Conservation (phyloP, 2,797 vertebrate genomes). For the Lycodopsis pacificus region DNA sequence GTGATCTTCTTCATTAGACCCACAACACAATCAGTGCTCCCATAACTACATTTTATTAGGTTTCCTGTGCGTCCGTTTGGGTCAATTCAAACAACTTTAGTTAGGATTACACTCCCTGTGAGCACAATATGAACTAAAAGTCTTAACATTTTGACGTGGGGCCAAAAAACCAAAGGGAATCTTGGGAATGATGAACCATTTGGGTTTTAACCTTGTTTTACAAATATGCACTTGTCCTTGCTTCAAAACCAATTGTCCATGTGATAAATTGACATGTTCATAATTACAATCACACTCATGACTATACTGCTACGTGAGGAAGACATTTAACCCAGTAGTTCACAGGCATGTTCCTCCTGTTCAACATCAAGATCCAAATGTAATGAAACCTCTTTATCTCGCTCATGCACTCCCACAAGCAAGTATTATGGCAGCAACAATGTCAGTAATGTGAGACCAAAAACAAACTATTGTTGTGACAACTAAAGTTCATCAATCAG, state of each 20-base stretch:
- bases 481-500: background rate
- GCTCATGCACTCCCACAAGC: background rate
- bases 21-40: background rate
- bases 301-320: background rate
- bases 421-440: background rate
- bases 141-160: background rate
- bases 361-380: background rate
- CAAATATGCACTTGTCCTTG: background rate
- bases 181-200: background rate
- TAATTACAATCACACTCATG: background rate
- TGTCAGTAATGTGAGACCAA: background rate
- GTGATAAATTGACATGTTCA: background rate
- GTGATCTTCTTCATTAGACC: background rate
- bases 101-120: background rate
- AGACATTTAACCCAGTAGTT: background rate
- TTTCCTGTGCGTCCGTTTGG: background rate
- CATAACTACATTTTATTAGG: background rate
- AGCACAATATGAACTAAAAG: background rate
- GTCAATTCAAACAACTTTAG: background rate
- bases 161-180: background rate
- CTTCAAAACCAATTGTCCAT: background rate
- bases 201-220: background rate
- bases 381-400: background rate
- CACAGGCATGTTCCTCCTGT: background rate
- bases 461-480: background rate